Base-by-base conservation (phyloP, 2,888 invertebrate genomes). In the Chesias legatella region DNA sequence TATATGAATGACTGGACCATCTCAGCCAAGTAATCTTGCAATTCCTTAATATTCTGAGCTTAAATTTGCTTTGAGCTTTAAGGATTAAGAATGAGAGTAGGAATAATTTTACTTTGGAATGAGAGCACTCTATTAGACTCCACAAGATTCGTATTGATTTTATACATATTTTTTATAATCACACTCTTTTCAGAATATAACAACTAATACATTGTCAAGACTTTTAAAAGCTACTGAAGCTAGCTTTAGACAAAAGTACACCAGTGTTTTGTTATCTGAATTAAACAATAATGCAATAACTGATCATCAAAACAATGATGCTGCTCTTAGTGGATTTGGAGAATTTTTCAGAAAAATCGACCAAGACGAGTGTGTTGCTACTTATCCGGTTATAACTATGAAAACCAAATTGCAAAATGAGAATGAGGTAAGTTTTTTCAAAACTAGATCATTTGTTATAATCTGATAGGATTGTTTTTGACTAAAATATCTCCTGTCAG, bases 371-470 rank as follows among this genome's bases (percentile, higher is more conserved):
- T 17, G 17, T 21, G 13, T 25, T 24, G 38, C 34, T 1, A 20
- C 31, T 20, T 50, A 53, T 17, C 47, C 51, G 13, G 9, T 47
- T 7, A 9, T 49, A 1, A 31, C 11, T 6, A 45, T 51, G 48
- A 44, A 28, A 23, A 47, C 34, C 3, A 37, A 39, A 23, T 0
- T 33, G 3, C 1, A 20, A 13, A 9, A 31, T 3, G 27, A 17
- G 0, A 7, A 20, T 23, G 11, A 36, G 33, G 44, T 48, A 30
- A 26, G 6, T 21, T 28, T 17, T 3, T 17, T 17, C 13, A 17
- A 17, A 17, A 17, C 2, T 17, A 17, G 5, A 3, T 3, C 13
- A 17, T 17, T 17, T 17, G 5, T 17, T 17, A 2, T 17, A 17
- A 17, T 17, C 5, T 17, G 13, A 17, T 3, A 3, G 13, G 5